Percentiles rank a stretch among this genome's conserved stretches.
These are phyloP conservation scores for Drosophila sucinea DNA, from an alignment of 1,140 invertebrate species.

Conservation along the genomic window DNA sequence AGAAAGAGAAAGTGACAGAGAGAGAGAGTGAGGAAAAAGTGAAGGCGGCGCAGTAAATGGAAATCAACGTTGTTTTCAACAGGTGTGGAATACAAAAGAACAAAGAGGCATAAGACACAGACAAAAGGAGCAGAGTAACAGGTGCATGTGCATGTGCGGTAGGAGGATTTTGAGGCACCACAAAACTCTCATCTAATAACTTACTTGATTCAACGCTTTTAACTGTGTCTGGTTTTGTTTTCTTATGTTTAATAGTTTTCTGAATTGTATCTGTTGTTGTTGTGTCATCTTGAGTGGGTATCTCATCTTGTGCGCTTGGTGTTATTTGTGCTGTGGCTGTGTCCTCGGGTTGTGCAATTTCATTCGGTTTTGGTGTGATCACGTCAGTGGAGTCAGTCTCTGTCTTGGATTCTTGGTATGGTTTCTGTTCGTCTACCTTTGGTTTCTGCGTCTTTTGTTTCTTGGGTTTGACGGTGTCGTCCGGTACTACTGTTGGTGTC, in stretches of 20 bases:
- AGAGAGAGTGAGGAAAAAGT: conserved; percentile 34
- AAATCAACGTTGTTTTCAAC: conserved; percentile 56
- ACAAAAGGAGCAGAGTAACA: conserved; percentile 55
- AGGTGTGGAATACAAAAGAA: conserved; percentile 37
- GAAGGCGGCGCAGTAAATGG: conserved; percentile 49
- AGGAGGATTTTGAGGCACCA: conserved; percentile 50
- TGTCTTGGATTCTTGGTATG: conserved; percentile 56
- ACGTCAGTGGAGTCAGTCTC: conserved; percentile 50
- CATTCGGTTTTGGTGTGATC: conserved; percentile 58
- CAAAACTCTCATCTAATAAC: conserved; percentile 71
- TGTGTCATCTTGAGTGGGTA: conserved; percentile 75
- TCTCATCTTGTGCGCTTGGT: conserved; percentile 78
- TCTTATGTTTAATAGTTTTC: conserved; percentile 79
- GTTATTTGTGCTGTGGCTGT: conserved; percentile 80
- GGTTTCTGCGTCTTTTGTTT: conserved; percentile 22
- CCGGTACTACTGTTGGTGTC: conserved; percentile 23
- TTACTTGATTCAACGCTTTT: conserved; percentile 81
- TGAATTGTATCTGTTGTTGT: conserved; percentile 74
- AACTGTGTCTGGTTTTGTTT: conserved; percentile 78
- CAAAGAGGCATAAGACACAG: conserved; percentile 67
- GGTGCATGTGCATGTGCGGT: conserved; percentile 51
- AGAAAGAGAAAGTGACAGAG: conserved; percentile 22
- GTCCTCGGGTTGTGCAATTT: conserved; percentile 76
- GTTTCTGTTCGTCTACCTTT: conserved; percentile 24
- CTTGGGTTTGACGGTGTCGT: conserved; percentile 40